phyloP scores from a whole-genome alignment of 2,797 vertebrate genomes.

The Betta splendens region DNA sequence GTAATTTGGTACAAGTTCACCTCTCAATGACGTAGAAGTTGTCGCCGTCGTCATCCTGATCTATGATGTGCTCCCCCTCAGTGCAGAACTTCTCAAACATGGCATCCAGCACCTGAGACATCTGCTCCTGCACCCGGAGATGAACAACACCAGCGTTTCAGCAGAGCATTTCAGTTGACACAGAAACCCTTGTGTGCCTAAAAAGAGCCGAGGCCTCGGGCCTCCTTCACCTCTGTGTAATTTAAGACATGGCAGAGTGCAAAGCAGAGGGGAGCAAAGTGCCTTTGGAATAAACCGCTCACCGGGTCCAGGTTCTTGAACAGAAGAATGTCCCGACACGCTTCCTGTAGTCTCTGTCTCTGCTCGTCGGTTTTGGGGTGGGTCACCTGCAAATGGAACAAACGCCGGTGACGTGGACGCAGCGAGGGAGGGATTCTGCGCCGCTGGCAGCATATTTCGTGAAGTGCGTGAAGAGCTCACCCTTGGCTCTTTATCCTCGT shows the following conservation, averaged over 20 bases:
- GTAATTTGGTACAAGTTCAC: constrained; percentile 62
- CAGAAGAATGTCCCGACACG: constrained; percentile 96
- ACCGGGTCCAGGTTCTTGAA: constrained; percentile 98
- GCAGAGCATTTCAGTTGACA: not conserved
- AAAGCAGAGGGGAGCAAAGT: constrained; percentile 12
- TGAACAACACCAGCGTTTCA: not conserved
- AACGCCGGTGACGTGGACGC: constrained; percentile 1
- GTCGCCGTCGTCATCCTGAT: constrained; percentile 98
- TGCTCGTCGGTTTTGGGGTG: constrained; percentile 98
- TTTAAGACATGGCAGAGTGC: constrained; percentile 29
- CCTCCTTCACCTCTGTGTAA: constrained; percentile 34
- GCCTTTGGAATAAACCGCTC: constrained; percentile 63
- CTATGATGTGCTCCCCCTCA: constrained; percentile 93
- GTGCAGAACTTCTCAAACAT: constrained; percentile 97
- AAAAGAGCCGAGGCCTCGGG: constrained; percentile 28
- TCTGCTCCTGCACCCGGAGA: constrained; percentile 91
- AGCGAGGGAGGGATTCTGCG: not conserved
- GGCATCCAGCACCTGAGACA: constrained; percentile 97
- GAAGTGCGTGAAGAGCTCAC: constrained; percentile 74
- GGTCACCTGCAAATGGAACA: constrained; percentile 85
- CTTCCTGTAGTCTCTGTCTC: constrained; percentile 95
- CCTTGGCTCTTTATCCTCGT: constrained; percentile 93
- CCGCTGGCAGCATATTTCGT: not conserved
- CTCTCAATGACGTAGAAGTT: constrained; percentile 99
- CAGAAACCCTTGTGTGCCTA: too few species aligned